Evolutionary conservation across 1,140 invertebrate species (phyloP).

Genomic region (Coptotermes formosanus): DNA sequence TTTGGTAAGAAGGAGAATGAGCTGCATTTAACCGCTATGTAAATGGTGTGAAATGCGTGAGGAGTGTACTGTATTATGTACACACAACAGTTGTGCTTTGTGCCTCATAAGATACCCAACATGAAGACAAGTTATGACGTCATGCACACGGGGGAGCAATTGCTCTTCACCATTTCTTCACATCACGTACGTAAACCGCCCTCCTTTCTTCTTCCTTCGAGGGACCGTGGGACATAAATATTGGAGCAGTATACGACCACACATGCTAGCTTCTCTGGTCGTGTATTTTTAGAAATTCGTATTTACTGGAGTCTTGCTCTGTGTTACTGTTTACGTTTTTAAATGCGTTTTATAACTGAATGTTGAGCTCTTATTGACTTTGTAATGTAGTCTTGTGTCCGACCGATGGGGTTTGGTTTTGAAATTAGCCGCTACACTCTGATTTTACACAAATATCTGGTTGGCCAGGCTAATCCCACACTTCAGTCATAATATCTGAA

Average conservation of each 20-base stretch:
- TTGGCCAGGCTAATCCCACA: too few species aligned
- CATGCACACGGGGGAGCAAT: neutral
- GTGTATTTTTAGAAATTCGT: neutral
- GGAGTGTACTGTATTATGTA: neutral
- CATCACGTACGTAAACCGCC: neutral
- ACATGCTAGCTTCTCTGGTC: neutral
- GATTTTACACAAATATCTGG: too few species aligned
- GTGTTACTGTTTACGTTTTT: too few species aligned
- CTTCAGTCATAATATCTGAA: too few species aligned
- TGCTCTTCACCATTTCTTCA: neutral
- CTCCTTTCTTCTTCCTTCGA: neutral
- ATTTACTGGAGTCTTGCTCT: too few species aligned
- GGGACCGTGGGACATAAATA: neutral
- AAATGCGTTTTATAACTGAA: too few species aligned
- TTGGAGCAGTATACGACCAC: neutral
- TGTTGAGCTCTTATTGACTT: too few species aligned
- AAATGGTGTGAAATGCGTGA: neutral
- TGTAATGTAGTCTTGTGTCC: too few species aligned
- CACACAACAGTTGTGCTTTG: neutral
- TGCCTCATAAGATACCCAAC: neutral
- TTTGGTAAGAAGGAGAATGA: too few species aligned
- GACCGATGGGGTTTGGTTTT: too few species aligned
- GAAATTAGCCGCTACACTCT: too few species aligned
- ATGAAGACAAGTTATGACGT: slow-evolving; percentile 11
- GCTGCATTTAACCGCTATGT: neutral